These are phyloP conservation scores for Coelogynopora nodosa DNA, from an alignment of 2,888 invertebrate genomes.

Conservation along the genomic window DNA sequence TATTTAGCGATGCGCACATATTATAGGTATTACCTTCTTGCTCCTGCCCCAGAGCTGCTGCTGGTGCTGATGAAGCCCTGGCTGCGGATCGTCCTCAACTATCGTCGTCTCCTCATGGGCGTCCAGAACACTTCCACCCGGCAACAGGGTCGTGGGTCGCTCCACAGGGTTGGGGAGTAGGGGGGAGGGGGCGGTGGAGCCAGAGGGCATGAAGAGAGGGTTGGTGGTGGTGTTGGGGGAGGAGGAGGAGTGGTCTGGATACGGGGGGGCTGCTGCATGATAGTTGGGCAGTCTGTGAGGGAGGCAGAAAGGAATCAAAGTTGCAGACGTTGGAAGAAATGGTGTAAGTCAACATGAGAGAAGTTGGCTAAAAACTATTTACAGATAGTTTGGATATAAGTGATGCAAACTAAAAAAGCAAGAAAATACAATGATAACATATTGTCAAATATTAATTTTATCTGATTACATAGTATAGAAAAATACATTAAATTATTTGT, in stretches of 20 bases:
- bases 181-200: neutral
- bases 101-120: neutral
- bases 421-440: too few relatives aligned
- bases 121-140: neutral
- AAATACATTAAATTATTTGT: too few relatives aligned
- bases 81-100: neutral
- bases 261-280: neutral
- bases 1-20: too few relatives aligned
- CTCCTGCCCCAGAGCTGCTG: neutral
- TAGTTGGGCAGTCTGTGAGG: neutral
- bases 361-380: too few relatives aligned
- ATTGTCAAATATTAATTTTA: too few relatives aligned
- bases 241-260: neutral
- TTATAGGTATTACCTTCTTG: neutral
- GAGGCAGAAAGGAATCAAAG: neutral
- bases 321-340: too few relatives aligned
- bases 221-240: neutral
- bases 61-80: too few relatives aligned
- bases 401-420: too few relatives aligned
- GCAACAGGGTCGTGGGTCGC: slow-evolving; percentile 22
- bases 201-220: neutral
- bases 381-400: too few relatives aligned
- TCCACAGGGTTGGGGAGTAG: neutral
- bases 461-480: too few relatives aligned
- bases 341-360: too few relatives aligned